These are phyloP conservation scores for Esox niger DNA, from an alignment of 2,113 vertebrate species.

Conservation along the genomic window DNA sequence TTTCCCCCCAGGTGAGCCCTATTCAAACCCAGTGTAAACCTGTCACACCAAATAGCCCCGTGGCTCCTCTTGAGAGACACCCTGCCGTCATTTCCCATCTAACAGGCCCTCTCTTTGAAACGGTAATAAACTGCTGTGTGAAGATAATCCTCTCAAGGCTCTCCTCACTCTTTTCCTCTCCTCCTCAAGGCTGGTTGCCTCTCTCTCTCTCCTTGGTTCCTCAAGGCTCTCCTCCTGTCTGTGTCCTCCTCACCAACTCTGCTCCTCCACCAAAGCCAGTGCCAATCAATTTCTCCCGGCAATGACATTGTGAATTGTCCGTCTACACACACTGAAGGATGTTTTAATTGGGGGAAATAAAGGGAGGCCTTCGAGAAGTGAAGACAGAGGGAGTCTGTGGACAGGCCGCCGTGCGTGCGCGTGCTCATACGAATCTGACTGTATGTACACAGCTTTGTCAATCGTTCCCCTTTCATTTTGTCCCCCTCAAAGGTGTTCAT, in stretches of 20 bases:
- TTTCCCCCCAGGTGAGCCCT: neutral
- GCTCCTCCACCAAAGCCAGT: neutral
- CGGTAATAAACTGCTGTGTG: neutral
- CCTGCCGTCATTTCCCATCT: neutral
- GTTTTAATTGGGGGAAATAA: neutral
- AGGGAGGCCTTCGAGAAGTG: neutral
- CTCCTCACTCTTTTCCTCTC: no score
- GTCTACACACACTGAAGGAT: conserved; percentile 11
- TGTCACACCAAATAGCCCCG: neutral
- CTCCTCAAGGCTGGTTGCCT: neutral
- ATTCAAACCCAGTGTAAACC: neutral
- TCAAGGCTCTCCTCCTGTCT: neutral
- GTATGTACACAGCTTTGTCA: neutral
- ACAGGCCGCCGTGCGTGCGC: conserved; percentile 7
- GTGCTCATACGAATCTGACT: conserved; percentile 17
- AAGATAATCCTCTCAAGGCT: neutral
- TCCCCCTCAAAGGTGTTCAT: neutral
- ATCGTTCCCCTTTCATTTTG: neutral
- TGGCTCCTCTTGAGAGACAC: neutral
- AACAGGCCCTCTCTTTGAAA: neutral
- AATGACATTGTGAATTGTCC: no score
- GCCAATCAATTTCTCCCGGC: neutral
- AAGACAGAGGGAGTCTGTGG: neutral
- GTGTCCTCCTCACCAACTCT: neutral
- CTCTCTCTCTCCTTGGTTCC: no score